Conservation (phyloP, 2,888 invertebrate species). For the Kryphioiulus occultus region DNA sequence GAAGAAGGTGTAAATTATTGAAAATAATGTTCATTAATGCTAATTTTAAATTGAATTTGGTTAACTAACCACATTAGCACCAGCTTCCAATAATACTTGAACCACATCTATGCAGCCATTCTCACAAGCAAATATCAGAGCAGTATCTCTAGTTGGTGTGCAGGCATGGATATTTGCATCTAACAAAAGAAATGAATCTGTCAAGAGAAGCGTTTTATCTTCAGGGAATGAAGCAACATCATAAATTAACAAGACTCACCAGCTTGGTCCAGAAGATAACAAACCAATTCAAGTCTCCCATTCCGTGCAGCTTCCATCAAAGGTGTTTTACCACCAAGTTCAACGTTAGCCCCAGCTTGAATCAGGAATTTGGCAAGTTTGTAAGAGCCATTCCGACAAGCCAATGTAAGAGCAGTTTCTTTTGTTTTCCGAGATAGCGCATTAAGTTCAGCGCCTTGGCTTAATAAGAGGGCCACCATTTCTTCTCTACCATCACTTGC, state of each 20-base stretch:
- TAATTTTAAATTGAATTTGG: neutral
- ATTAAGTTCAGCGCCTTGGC: constrained; percentile 95
- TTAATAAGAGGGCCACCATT: constrained; percentile 92
- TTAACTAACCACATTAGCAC: constrained; percentile 77
- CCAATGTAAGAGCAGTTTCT: constrained; percentile 92
- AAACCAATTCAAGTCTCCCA: constrained; percentile 91
- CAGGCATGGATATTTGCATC: constrained; percentile 90
- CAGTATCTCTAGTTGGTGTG: constrained; percentile 94
- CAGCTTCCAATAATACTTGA: constrained; percentile 86
- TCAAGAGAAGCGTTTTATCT: neutral
- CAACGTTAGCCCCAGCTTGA: constrained; percentile 92
- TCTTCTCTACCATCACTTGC: constrained; percentile 98
- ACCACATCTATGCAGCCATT: constrained; percentile 98
- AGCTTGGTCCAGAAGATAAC: constrained; percentile 85
- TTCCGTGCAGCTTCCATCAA: constrained; percentile 99
- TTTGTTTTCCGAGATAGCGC: constrained; percentile 99
- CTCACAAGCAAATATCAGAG: constrained; percentile 97
- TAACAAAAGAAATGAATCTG: constrained; percentile 55
- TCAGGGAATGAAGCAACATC: neutral
- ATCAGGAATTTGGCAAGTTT: constrained; percentile 95
- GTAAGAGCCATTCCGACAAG: constrained; percentile 93
- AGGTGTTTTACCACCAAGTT: constrained; percentile 94
- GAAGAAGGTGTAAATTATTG: too few relatives aligned
- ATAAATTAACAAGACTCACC: constrained; percentile 58
- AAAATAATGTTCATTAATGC: too few relatives aligned